These are phyloP conservation scores for Asbolus verrucosus DNA, from an alignment of 1,140 invertebrate genomes.

Conservation along the genomic window DNA sequence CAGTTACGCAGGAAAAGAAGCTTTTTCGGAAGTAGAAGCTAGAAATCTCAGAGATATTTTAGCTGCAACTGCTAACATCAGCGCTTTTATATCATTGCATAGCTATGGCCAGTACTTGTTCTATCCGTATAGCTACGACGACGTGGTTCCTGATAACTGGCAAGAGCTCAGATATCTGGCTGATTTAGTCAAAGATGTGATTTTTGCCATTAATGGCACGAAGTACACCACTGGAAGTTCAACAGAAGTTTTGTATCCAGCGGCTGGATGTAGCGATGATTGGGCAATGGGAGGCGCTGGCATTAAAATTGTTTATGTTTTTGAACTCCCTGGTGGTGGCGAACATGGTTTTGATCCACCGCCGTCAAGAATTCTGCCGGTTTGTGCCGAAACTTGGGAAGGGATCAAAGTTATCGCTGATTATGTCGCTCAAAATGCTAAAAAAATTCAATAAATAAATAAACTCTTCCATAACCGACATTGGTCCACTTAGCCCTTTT, in stretches of 20 bases:
- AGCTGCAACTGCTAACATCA: conserved; percentile 63
- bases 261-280: conserved; percentile 78
- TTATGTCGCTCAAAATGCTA: neutral
- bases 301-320: conserved; percentile 80
- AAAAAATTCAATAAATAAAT: conserved; percentile 4
- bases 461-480: too few relatives aligned
- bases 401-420: conserved; percentile 71
- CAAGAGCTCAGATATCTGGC: conserved; percentile 65
- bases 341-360: conserved; percentile 81
- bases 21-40: conserved; percentile 84
- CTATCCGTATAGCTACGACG: conserved; percentile 81
- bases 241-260: conserved; percentile 71
- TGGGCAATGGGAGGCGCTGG: conserved; percentile 74
- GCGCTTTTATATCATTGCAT: conserved; percentile 79
- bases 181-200: conserved; percentile 64
- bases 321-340: conserved; percentile 81
- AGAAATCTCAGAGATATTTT: conserved; percentile 70
- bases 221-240: conserved; percentile 73
- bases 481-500: too few relatives aligned
- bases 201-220: conserved; percentile 66
- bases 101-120: conserved; percentile 76
- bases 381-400: conserved; percentile 82
- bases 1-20: conserved; percentile 74
- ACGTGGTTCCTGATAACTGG: conserved; percentile 62
- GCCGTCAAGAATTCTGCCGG: conserved; percentile 75